Evolutionary conservation across 1,140 invertebrate species (phyloP).

Genomic region (Zaprionus ornatus): DNA sequence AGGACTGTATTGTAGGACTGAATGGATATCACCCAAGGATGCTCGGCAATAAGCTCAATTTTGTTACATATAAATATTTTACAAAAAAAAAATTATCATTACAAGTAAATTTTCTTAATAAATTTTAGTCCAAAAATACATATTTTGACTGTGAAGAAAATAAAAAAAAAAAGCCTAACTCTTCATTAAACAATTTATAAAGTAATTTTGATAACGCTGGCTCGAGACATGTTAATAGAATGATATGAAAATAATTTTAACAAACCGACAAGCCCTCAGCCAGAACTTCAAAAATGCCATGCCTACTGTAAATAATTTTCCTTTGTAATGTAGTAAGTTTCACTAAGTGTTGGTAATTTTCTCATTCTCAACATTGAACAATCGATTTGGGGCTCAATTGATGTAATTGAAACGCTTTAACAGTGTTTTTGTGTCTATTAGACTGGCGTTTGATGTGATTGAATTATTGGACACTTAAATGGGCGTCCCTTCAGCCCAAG

Average conservation of each 20-base stretch:
- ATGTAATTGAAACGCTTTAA: slow-evolving; percentile 79
- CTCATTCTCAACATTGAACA: slow-evolving; percentile 43
- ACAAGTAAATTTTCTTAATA: too few species aligned
- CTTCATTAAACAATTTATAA: background rate
- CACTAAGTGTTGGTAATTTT: slow-evolving; percentile 51
- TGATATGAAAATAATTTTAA: background rate
- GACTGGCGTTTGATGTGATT: slow-evolving; percentile 76
- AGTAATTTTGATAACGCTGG: slow-evolving; percentile 41
- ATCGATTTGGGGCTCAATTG: slow-evolving; percentile 47
- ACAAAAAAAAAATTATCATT: too few species aligned
- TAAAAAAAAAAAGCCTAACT: background rate
- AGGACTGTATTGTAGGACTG: too few species aligned
- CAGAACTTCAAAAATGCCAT: background rate
- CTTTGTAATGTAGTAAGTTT: slow-evolving; percentile 24
- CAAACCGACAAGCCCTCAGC: background rate
- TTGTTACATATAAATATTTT: background rate
- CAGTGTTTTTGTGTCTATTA: slow-evolving; percentile 70
- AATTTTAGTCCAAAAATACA: background rate
- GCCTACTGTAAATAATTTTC: slow-evolving; percentile 47
- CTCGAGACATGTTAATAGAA: slow-evolving; percentile 25
- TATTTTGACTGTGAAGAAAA: background rate
- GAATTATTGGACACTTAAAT: slow-evolving; percentile 82
- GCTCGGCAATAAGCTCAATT: background rate
- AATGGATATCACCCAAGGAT: background rate
- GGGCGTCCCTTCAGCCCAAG: slow-evolving; percentile 50